Evolutionary conservation across 2,797 vertebrate genomes (phyloP).

Genomic region (Poeciliopsis infans): DNA sequence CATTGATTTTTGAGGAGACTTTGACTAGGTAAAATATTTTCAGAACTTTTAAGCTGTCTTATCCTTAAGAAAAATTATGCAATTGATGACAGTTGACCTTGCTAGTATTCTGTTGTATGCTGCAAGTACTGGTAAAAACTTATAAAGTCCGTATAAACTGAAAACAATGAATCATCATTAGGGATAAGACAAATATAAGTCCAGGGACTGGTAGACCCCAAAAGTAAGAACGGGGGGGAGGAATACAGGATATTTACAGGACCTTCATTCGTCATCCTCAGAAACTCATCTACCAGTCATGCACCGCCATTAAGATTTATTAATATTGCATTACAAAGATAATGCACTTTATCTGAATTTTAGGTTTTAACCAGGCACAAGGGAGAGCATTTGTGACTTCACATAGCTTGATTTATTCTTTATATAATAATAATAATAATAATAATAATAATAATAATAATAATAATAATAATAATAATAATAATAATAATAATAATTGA

Average conservation of each 20-base stretch:
- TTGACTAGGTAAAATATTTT: constrained; percentile 8
- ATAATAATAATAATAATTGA: background rate
- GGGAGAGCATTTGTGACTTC: background rate
- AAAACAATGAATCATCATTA: background rate
- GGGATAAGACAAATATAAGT: too few relatives aligned
- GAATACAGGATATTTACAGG: too few relatives aligned
- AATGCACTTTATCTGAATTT: background rate
- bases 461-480: background rate
- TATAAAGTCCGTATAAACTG: background rate
- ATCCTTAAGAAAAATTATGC: background rate
- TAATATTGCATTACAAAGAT: background rate
- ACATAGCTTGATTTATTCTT: background rate
- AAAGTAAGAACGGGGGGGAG: too few relatives aligned
- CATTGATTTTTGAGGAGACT: background rate
- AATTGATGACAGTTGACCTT: background rate
- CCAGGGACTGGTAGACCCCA: too few relatives aligned
- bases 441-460: too few relatives aligned
- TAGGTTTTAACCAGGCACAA: background rate
- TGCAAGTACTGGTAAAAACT: background rate
- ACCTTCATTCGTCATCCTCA: too few relatives aligned
- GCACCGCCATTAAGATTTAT: too few relatives aligned
- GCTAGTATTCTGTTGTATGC: background rate
- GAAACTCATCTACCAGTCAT: too few relatives aligned
- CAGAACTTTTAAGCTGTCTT: background rate
- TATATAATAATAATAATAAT: too few relatives aligned